Percentiles rank a stretch among this genome's conserved stretches.
These are phyloP conservation scores for Cremastobaeus sp. DNA, from an alignment of 2,888 invertebrate species.

Conservation along the genomic window DNA sequence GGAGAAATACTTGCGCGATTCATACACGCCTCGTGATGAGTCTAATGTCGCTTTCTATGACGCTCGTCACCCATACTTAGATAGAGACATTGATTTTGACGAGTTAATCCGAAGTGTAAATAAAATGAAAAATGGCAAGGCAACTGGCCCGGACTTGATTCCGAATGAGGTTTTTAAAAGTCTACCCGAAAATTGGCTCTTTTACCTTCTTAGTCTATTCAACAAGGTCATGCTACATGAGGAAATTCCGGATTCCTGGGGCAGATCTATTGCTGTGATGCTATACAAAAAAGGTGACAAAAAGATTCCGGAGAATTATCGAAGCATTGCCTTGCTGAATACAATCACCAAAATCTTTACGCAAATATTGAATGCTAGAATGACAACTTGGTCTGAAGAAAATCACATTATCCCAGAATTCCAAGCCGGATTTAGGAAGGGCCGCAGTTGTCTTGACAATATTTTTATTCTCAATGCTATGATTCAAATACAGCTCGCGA, in stretches of 20 bases:
- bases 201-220: background rate
- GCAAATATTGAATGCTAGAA: background rate
- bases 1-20: constrained; percentile 4
- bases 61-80: constrained; percentile 2
- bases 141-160: constrained; percentile 1
- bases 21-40: background rate
- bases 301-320: background rate
- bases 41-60: background rate
- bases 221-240: background rate
- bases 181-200: background rate
- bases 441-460: constrained; percentile 4
- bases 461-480: background rate
- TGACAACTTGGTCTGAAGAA: background rate
- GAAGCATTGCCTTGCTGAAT: background rate
- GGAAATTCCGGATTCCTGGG: background rate
- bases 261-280: background rate
- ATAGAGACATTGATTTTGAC: background rate
- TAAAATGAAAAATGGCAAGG: background rate
- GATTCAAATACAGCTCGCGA: background rate
- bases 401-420: background rate
- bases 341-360: background rate
- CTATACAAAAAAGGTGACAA: background rate
- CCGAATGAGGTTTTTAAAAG: constrained; percentile 1
- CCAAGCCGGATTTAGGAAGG: background rate
- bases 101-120: background rate